A percentile compares a stretch with the other conserved stretches of the same genome.
Conservation (phyloP, 2,797 vertebrate genomes). For the Euthynnus affinis region DNA sequence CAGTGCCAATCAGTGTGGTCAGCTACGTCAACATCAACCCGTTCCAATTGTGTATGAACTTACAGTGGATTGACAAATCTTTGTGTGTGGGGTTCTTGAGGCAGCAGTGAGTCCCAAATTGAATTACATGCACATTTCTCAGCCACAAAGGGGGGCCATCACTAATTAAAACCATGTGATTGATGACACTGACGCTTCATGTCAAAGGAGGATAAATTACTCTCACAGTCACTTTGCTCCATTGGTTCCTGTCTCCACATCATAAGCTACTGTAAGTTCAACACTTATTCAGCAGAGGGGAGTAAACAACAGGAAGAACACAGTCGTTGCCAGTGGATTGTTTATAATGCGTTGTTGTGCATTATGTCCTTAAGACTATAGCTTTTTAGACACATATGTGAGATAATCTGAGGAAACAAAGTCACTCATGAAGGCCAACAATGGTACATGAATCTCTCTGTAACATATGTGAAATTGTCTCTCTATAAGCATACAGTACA, state of each 20-base stretch:
- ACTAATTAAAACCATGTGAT: conserved; percentile 88
- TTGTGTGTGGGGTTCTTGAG: conserved; percentile 69
- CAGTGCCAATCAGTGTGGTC: conserved; percentile 12
- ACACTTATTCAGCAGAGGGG: conserved; percentile 69
- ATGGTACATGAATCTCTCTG: conserved; percentile 38
- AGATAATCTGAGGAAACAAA: conserved; percentile 63
- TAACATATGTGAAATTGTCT: conserved; percentile 64
- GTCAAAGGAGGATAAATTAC: conserved; percentile 81
- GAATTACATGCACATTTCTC: conserved; percentile 90
- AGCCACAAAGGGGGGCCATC: conserved; percentile 87
- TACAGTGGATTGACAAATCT: conserved; percentile 69
- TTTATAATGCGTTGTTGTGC: conserved; percentile 49
- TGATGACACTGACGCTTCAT: conserved; percentile 84
- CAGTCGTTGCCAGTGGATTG: background rate
- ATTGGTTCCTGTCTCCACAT: conserved; percentile 79
- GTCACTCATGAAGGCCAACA: conserved; percentile 54
- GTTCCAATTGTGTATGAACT: conserved; percentile 56
- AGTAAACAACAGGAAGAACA: conserved; percentile 46
- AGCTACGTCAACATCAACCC: conserved; percentile 27
- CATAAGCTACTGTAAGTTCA: conserved; percentile 76
- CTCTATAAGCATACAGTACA: conserved; percentile 59
- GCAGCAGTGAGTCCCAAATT: conserved; percentile 84
- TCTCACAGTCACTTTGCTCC: conserved; percentile 84
- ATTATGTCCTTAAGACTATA: conserved; percentile 23
- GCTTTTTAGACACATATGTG: conserved; percentile 38